Evolutionary conservation across 2,113 vertebrate species (phyloP).

Genomic region (Brachyhypopomus occidentalis): DNA sequence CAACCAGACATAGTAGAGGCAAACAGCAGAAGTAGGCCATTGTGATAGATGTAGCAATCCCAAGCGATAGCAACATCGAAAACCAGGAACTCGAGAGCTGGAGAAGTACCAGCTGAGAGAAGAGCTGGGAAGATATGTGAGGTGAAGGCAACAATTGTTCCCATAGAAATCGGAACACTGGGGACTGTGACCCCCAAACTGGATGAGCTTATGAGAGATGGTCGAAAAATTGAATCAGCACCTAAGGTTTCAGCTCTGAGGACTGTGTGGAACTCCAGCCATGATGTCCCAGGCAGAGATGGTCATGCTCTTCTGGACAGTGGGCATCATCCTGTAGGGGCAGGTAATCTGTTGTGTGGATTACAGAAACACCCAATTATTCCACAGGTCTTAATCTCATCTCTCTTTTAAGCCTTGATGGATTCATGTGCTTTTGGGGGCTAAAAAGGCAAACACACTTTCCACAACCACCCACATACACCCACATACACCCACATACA

Average conservation of each 20-base stretch:
- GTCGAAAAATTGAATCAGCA: not conserved
- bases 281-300: not conserved
- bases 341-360: constrained; percentile 4
- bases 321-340: not conserved
- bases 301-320: not conserved
- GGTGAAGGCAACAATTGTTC: too few species aligned
- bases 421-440: constrained; percentile 20
- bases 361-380: constrained; percentile 11
- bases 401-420: constrained; percentile 1
- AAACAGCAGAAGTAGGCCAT: too few species aligned
- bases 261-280: not conserved
- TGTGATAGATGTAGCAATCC: too few species aligned
- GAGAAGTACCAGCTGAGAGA: too few species aligned
- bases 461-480: too few species aligned
- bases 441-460: not conserved
- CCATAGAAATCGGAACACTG: too few species aligned
- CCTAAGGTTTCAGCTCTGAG: not conserved
- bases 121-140: too few species aligned
- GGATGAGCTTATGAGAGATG: not conserved
- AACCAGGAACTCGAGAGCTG: too few species aligned
- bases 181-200: too few species aligned
- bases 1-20: too few species aligned
- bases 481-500: not conserved
- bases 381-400: constrained; percentile 1
- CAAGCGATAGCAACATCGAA: too few species aligned